A percentile compares a stretch with the other conserved stretches of the same genome.
Conservation (phyloP, 1,140 invertebrate species). For the Neotoxoptera formosana region DNA sequence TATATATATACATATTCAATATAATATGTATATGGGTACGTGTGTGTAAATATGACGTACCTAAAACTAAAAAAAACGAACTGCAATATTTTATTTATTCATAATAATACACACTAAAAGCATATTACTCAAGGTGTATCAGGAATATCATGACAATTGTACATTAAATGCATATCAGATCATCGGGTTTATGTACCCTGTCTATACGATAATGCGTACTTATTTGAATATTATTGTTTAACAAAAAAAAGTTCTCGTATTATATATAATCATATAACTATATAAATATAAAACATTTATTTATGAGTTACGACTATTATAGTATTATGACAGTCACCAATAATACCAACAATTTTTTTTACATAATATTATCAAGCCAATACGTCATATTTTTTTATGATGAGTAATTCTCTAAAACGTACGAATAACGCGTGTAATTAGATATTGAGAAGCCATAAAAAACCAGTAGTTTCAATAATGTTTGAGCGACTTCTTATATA, state of each 20-base stretch:
- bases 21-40: neutral
- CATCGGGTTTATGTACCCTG: neutral
- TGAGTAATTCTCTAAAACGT: neutral
- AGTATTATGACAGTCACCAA: neutral
- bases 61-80: neutral
- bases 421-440: neutral
- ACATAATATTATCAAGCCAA: neutral
- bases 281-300: neutral
- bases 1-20: neutral
- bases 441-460: neutral
- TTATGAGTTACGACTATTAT: neutral
- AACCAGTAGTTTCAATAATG: neutral
- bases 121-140: neutral
- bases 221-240: neutral
- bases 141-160: neutral
- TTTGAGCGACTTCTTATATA: neutral
- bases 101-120: neutral
- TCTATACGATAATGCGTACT: neutral
- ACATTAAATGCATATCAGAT: neutral
- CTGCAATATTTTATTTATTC: neutral
- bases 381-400: neutral
- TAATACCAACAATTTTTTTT: neutral
- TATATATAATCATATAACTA: neutral
- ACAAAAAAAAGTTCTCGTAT: neutral
- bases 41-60: neutral